Evolutionary conservation across 2,113 vertebrate genomes (phyloP).

Genomic region (Lichenostomus cassidix): DNA sequence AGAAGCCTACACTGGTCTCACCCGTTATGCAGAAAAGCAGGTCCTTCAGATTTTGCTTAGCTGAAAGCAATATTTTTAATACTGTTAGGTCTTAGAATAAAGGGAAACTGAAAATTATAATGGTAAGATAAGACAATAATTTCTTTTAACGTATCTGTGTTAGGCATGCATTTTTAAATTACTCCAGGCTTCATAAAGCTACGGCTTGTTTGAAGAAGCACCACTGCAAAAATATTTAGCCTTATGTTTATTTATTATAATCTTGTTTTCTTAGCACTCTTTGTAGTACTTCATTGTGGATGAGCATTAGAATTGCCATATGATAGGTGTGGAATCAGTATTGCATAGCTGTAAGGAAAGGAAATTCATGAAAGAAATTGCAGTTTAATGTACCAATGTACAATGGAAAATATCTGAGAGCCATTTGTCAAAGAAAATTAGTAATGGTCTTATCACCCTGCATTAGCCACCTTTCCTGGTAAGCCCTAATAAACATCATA

Average conservation of each 20-base stretch:
- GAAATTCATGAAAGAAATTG: conserved; percentile 40
- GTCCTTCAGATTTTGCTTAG: not conserved
- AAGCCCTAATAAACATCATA: conserved; percentile 37
- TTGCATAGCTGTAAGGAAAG: not conserved
- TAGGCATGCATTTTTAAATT: not conserved
- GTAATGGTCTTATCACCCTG: conserved; percentile 25
- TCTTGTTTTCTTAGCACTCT: conserved; percentile 33
- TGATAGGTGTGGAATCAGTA: conserved; percentile 5
- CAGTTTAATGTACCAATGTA: conserved; percentile 23
- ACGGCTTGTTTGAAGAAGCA: not conserved
- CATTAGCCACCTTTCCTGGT: conserved; percentile 11
- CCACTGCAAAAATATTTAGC: not conserved
- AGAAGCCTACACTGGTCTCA: not conserved
- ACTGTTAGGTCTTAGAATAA: not conserved
- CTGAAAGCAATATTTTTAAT: not conserved
- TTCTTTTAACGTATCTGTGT: not conserved
- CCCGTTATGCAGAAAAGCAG: not conserved
- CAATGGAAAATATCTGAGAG: conserved; percentile 27
- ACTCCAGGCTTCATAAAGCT: not conserved
- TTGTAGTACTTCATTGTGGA: not conserved
- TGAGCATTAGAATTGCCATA: not conserved
- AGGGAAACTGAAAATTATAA: not conserved
- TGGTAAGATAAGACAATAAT: not conserved
- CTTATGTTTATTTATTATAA: conserved; percentile 46
- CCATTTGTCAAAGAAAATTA: conserved; percentile 56